Conservation (phyloP, 1,140 invertebrate species). For the Sesamia nonagrioides region DNA sequence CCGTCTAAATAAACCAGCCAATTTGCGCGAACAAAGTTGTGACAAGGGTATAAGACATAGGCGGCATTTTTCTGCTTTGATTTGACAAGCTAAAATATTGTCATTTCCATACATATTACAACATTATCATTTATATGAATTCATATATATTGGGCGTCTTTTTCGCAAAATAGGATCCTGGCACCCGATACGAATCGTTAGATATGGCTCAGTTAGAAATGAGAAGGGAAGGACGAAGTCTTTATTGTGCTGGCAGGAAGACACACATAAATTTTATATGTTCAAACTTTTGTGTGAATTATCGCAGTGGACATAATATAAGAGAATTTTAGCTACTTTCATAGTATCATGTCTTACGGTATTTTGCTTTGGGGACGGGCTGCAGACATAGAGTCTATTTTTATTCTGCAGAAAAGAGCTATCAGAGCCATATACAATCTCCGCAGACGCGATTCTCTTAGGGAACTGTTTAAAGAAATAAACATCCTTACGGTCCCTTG, state of each 20-base stretch:
- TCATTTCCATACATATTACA: conserved; percentile 40
- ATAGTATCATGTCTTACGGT: too few relatives aligned
- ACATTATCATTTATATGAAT: conserved; percentile 45
- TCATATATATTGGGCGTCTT: conserved; percentile 17
- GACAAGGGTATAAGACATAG: conserved; percentile 1
- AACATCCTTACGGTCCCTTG: too few relatives aligned
- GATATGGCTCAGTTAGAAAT: conserved; percentile 2
- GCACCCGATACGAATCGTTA: conserved; percentile 32
- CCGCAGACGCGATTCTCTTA: too few relatives aligned
- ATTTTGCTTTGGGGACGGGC: too few relatives aligned
- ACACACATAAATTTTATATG: conserved; percentile 15
- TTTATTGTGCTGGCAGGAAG: conserved; percentile 21
- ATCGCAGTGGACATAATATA: background rate
- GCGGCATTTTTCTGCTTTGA: background rate
- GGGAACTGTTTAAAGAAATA: too few relatives aligned
- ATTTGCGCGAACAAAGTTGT: background rate
- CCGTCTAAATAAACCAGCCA: background rate
- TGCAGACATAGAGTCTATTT: too few relatives aligned
- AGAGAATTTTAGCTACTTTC: too few relatives aligned
- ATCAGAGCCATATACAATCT: too few relatives aligned
- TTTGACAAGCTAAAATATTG: conserved; percentile 38
- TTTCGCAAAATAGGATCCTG: conserved; percentile 21
- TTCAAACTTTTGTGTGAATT: conserved; percentile 17
- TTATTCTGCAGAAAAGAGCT: too few relatives aligned
- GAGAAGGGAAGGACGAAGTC: background rate